Conservation (phyloP, 2,888 invertebrate species). For the Lissocephala sabroskyi region DNA sequence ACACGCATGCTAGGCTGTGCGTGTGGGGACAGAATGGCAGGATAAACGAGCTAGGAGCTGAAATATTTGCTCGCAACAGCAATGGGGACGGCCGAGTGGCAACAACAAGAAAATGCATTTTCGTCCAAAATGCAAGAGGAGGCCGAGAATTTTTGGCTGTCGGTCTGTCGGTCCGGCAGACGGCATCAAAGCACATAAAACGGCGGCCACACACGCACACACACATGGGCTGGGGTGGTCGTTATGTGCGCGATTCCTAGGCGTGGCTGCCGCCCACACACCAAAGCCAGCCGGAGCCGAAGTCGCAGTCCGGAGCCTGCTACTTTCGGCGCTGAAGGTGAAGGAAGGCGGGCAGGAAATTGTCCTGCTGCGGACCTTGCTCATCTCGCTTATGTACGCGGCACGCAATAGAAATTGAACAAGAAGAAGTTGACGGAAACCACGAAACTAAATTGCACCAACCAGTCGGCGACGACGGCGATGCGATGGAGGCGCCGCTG, state of each 20-base stretch:
- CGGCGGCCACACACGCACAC: not conserved
- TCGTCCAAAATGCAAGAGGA: constrained; percentile 25
- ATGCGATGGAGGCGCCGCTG: not conserved
- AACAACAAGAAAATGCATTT: constrained; percentile 40
- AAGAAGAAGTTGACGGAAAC: constrained; percentile 48
- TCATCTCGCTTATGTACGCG: constrained; percentile 32
- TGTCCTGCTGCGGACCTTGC: not conserved
- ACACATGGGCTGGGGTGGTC: not conserved
- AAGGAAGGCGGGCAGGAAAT: not conserved
- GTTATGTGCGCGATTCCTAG: constrained; percentile 25
- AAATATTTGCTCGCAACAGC: constrained; percentile 39
- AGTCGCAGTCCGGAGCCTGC: constrained; percentile 34
- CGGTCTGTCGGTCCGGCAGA: no score
- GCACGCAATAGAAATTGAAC: constrained; percentile 19
- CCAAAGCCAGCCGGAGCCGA: constrained; percentile 21
- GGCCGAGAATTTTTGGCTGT: constrained; percentile 9
- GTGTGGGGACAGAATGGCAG: no score
- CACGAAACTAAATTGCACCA: constrained; percentile 57
- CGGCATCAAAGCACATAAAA: not conserved
- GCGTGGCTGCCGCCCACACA: constrained; percentile 38
- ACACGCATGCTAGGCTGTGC: no score
- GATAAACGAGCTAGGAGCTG: constrained; percentile 43
- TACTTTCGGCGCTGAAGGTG: constrained; percentile 28
- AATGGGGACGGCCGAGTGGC: constrained; percentile 4
- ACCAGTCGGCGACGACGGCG: not conserved